Evolutionary conservation across 2,888 invertebrate species (phyloP).

Genomic region (Boloria euphrosyne): DNA sequence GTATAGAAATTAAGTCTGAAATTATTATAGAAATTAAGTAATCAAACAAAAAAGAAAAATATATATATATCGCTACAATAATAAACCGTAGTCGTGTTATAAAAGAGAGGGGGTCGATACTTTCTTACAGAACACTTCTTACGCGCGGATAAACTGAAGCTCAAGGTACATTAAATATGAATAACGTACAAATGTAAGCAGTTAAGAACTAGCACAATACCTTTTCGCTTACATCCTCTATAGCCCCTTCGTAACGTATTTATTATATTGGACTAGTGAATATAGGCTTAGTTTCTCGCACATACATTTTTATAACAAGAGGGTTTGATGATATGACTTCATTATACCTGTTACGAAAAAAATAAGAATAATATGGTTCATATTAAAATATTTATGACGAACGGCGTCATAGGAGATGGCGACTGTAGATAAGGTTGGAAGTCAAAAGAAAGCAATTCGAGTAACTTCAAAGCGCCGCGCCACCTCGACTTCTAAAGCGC

Average conservation of each 20-base stretch:
- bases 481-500: constrained; percentile 8
- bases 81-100: too few species aligned
- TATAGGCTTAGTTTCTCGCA: too few species aligned
- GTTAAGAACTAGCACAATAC: too few species aligned
- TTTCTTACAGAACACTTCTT: not conserved
- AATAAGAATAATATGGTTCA: not conserved
- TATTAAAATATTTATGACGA: not conserved
- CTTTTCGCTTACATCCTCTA: too few species aligned
- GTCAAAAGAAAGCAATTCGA: constrained; percentile 24
- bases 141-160: not conserved
- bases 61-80: too few species aligned
- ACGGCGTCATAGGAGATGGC: constrained; percentile 1
- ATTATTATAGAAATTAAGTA: too few species aligned
- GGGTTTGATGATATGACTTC: not conserved
- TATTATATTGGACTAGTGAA: not conserved
- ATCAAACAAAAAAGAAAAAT: too few species aligned
- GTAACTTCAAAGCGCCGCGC: constrained; percentile 15
- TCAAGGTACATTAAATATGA: not conserved
- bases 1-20: too few species aligned
- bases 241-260: not conserved
- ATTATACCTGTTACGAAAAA: too few species aligned
- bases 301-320: not conserved
- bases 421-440: constrained; percentile 10
- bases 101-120: too few species aligned
- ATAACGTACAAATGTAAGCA: not conserved